phyloP scores from a whole-genome alignment of 2,797 vertebrate genomes.

The Acanthurus lineatus region DNA sequence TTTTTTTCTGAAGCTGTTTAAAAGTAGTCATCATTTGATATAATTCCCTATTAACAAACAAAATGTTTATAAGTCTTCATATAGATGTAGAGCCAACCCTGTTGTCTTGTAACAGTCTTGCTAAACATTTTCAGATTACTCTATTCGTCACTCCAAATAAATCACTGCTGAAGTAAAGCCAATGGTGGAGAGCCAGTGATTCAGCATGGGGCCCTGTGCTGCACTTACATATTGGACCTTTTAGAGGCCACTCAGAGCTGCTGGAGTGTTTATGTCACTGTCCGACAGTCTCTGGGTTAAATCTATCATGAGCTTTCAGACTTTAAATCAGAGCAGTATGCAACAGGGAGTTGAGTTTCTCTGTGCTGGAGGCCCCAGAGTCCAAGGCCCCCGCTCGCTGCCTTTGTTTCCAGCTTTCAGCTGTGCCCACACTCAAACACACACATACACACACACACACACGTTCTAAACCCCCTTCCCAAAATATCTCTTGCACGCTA shows the following conservation, averaged over 20 bases:
- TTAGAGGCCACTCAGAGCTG: conserved; percentile 36
- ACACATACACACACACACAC: conserved; percentile 42
- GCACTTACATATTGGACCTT: conserved; percentile 47
- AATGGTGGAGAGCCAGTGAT: conserved; percentile 3
- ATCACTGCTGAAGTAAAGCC: conserved; percentile 18
- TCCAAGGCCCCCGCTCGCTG: conserved; percentile 45
- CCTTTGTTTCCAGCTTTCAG: conserved; percentile 71
- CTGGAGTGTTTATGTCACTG: conserved; percentile 63
- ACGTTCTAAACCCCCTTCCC: conserved; percentile 63
- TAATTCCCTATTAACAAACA: too few relatives aligned
- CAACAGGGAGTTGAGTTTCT: conserved; percentile 67
- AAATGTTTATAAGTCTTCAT: neutral
- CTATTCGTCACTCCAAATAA: conserved; percentile 9
- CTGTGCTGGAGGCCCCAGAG: conserved; percentile 53
- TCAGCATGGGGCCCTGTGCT: conserved; percentile 23
- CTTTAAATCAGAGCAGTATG: conserved; percentile 70
- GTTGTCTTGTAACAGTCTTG: neutral
- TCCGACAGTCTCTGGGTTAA: conserved; percentile 60
- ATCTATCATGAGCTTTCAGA: conserved; percentile 64
- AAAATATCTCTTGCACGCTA: conserved; percentile 78
- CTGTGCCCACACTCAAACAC: conserved; percentile 27
- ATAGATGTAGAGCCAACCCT: neutral
- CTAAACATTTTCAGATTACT: conserved; percentile 13
- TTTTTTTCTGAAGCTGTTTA: too few relatives aligned
- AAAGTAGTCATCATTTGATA: too few relatives aligned